phyloP scores from a whole-genome alignment of 2,113 vertebrate species.

The Xenotilapia leptura region DNA sequence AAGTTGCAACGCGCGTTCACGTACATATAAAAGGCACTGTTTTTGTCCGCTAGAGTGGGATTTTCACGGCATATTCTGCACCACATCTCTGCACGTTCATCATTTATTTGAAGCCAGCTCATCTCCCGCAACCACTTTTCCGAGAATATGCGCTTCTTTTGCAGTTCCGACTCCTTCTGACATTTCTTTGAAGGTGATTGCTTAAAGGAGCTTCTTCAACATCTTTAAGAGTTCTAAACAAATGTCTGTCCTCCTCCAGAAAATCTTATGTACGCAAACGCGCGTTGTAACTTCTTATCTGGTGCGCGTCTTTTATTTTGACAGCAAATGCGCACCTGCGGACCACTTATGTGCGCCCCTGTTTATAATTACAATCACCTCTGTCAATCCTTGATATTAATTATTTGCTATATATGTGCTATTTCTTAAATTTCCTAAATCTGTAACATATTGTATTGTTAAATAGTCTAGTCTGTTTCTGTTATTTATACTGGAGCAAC shows the following conservation, averaged over 20 bases:
- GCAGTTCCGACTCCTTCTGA: background rate
- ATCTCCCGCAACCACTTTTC: fast-evolving
- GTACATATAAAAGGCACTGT: fast-evolving
- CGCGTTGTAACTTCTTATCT: background rate
- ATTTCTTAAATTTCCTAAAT: background rate
- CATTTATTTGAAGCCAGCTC: background rate
- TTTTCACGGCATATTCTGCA: fast-evolving
- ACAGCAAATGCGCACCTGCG: background rate
- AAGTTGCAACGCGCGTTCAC: background rate
- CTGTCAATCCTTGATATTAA: background rate
- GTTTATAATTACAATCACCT: fast-evolving
- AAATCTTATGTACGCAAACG: background rate
- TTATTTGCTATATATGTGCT: background rate
- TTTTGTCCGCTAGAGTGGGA: fast-evolving
- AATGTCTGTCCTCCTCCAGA: background rate
- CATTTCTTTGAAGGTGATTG: fast-evolving
- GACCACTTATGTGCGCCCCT: background rate
- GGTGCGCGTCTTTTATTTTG: background rate
- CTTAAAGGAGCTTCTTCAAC: background rate
- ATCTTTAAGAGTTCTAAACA: background rate
- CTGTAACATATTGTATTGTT: background rate
- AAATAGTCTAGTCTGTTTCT: background rate
- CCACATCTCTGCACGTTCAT: background rate
- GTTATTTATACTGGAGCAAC: background rate
- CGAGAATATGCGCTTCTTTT: fast-evolving